Base-by-base conservation (phyloP, 2,888 invertebrate genomes). In the Morpho helenor region DNA sequence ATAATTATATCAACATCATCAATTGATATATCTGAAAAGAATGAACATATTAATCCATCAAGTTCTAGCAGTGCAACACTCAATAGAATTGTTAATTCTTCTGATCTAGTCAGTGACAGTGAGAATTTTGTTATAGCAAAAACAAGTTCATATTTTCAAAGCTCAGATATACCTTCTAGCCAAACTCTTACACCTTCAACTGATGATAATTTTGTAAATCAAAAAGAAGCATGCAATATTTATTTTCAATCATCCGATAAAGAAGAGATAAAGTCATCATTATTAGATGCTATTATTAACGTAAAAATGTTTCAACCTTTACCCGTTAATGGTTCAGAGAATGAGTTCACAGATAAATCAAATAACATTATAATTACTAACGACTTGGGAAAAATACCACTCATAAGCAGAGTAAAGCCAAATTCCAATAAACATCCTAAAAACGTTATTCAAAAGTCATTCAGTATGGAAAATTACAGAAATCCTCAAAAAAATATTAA, bases 121-220 rank as follows among this genome's bases (percentile, higher is more conserved):
- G 68, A 73, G 3, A 67, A 65, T 31, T 78, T 68, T 61, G 62
- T 72, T 46, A 70, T 73, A 48, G 70, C 71, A 23, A 64, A 63
- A 60, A 73, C 73, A 9, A 79, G 73, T 61, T 80, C 77, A 2
- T 73, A 75, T 57, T 72, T 75, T 7, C 67, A 74, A 55, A 69
- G 72, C 59, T 59, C 68, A 4, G 67, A 63, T 42, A 43, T 60
- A 3, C 52, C 60, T 46, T 76, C 77, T 4, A 66, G 67, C 40
- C 59, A 59, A 41, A 76, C 72, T 4, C 62, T 74, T 22, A 71
- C 60, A 43, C 65, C 64, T 8, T 65, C 65, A 51, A 70, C 72
- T 3, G 66, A 69, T 48, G 59, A 57, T 1, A 8, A 52, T 47
- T 16, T 47, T 9, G 50, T 43, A 23, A 56, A 55, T 51, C 16